Evolutionary conservation across 2,113 vertebrate species (phyloP), one percentile per base, ranked within the genome.

Genomic region (Ciconia boyciana): DNA sequence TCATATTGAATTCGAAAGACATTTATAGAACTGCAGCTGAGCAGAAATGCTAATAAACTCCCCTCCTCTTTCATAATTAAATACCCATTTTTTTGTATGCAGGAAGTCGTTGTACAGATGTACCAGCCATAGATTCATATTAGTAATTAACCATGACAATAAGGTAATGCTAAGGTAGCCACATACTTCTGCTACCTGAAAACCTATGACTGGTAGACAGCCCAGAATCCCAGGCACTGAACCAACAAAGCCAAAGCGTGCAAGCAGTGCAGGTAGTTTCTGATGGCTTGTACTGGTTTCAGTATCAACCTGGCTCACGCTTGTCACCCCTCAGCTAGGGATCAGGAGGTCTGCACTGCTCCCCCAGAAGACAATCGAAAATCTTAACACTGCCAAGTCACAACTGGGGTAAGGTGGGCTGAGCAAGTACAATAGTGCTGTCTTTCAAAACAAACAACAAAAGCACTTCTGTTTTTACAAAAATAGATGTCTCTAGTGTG

Each of bases 151-250:
- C 36, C 36, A 26, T 57, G 77, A 89, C 78, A 94, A 91, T 62
- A 92, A 96, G 34, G 46, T 61, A 92, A 71, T 4, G 6, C 48
- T 93, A 31, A 95, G 55, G 83, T 62, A 94, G 28, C 51, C 65
- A 83, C 44, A 92, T 31, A 95, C 36, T 83, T 94, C 72, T 75
- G 54, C n/a, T 71, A 54, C 72, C 65, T 87, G 69, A 96, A 97
- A 92, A 90, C 28, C 31, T 44, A 3, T 6, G 5, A 88, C 43
- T 71, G 74, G 69, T 58, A 92, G 44, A 77, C 16, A 91, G 69
- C 48, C 91, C 85, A 94, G 86, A 96, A 97, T 62, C 52, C 26
- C 16, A 91, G 75, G 60, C 75, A 88, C 15, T 60, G 36, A 89
- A 92, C 41, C 62, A 97, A 65, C 13, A 87, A 76, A 91, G 43